Evolutionary conservation across 1,140 invertebrate species (phyloP).

Genomic region (Megalopta genalis): DNA sequence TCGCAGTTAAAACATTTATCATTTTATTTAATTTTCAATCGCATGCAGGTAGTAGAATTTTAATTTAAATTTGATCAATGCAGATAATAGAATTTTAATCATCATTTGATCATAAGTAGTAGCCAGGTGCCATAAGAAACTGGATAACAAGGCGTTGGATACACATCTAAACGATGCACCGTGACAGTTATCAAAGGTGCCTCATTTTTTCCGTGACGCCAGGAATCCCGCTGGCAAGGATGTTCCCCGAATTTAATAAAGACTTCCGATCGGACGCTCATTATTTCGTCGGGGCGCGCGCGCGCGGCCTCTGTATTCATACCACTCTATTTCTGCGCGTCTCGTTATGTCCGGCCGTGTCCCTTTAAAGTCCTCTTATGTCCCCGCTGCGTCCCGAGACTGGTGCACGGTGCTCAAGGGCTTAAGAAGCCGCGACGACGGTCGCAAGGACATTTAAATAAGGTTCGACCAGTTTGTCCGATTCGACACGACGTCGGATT

Average conservation of each 20-base stretch:
- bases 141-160: too few species aligned
- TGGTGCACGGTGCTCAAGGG: not conserved
- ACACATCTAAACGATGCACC: too few species aligned
- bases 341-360: conserved; percentile 38
- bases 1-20: too few species aligned
- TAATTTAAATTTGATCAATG: too few species aligned
- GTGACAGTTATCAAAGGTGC: too few species aligned
- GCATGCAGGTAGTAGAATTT: too few species aligned
- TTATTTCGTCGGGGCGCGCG: not conserved
- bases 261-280: not conserved
- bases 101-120: too few species aligned
- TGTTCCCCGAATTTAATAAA: not conserved
- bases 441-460: conserved; percentile 42
- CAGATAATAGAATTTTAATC: too few species aligned
- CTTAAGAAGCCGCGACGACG: conserved; percentile 13
- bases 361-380: conserved; percentile 43
- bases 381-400: not conserved
- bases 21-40: too few species aligned
- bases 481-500: conserved; percentile 19
- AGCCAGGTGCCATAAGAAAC: too few species aligned
- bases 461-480: conserved; percentile 25
- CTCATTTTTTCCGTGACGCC: too few species aligned
- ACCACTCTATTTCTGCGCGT: conserved; percentile 47
- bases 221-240: not conserved
- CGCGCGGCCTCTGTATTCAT: conserved; percentile 34